phyloP scores from a whole-genome alignment of 2,888 invertebrate genomes.

The Pristionchus arcanus region DNA sequence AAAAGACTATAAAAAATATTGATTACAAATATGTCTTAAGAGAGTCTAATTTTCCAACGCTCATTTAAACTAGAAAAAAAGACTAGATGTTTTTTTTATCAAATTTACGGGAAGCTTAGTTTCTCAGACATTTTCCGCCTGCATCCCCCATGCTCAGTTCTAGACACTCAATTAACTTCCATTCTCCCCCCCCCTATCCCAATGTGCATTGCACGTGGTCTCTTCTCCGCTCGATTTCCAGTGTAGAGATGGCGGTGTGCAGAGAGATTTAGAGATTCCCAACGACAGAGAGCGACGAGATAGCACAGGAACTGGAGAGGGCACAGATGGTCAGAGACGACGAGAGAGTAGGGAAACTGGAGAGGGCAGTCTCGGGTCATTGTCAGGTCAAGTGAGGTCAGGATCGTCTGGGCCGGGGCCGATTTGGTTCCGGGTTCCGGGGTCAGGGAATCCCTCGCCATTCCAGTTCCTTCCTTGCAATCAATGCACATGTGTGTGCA shows the following conservation, averaged over 20 bases:
- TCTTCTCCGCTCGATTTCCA: background rate
- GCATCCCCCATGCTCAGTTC: no score
- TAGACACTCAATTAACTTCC: background rate
- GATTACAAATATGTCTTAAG: no score
- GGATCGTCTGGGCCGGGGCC: background rate
- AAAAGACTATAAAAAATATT: no score
- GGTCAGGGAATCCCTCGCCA: background rate
- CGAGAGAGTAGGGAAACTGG: background rate
- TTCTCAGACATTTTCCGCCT: no score
- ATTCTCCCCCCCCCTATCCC: background rate
- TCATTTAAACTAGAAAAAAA: no score
- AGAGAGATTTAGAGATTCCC: background rate
- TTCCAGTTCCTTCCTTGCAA: background rate
- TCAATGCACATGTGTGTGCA: background rate
- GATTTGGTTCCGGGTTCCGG: background rate
- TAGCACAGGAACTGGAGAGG: background rate
- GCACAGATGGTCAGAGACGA: background rate
- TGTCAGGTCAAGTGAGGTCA: conserved; percentile 40
- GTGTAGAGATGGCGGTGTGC: background rate
- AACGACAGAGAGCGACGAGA: background rate
- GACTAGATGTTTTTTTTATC: no score
- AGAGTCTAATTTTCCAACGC: no score
- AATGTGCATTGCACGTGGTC: conserved; percentile 9
- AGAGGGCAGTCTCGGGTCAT: background rate
- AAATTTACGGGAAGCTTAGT: no score